Evolutionary conservation across 2,888 invertebrate species (phyloP).

Genomic region (Hipparchia semele): DNA sequence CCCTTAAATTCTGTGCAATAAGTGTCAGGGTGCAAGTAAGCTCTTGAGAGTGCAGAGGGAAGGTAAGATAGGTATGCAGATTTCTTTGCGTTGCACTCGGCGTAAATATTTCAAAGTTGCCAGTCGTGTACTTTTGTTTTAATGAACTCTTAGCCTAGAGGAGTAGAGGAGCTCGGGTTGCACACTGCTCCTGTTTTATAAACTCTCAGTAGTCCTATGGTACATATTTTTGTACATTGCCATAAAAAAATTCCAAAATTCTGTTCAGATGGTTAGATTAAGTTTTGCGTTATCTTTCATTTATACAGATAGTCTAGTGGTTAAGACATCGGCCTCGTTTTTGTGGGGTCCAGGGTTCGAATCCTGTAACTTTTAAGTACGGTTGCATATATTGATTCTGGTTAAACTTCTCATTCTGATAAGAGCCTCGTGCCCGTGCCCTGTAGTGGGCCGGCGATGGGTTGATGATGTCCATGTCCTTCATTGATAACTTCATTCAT

Average conservation of each 20-base stretch:
- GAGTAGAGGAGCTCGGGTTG: background rate
- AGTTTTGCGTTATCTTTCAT: background rate
- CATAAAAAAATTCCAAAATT: too few species aligned
- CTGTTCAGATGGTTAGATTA: background rate
- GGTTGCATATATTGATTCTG: too few species aligned
- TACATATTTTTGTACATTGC: background rate
- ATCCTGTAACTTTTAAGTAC: too few species aligned
- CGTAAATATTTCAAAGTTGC: constrained; percentile 29
- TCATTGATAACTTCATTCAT: too few species aligned
- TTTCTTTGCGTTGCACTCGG: constrained; percentile 19
- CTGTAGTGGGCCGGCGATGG: too few species aligned
- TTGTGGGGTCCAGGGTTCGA: too few species aligned
- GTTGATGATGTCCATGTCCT: too few species aligned
- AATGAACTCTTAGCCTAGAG: constrained; percentile 14
- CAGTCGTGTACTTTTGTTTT: constrained; percentile 25
- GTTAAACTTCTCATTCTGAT: background rate
- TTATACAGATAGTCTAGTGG: too few species aligned
- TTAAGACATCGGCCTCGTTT: too few species aligned
- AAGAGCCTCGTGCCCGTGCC: too few species aligned
- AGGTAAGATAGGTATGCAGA: background rate
- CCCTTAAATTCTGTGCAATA: background rate
- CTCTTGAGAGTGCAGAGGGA: background rate
- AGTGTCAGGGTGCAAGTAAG: constrained; percentile 3
- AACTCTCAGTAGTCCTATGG: background rate
- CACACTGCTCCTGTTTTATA: background rate